phyloP scores from a whole-genome alignment of 53 echinoderm and acorn worm species.

The Echinarachnius parma region DNA sequence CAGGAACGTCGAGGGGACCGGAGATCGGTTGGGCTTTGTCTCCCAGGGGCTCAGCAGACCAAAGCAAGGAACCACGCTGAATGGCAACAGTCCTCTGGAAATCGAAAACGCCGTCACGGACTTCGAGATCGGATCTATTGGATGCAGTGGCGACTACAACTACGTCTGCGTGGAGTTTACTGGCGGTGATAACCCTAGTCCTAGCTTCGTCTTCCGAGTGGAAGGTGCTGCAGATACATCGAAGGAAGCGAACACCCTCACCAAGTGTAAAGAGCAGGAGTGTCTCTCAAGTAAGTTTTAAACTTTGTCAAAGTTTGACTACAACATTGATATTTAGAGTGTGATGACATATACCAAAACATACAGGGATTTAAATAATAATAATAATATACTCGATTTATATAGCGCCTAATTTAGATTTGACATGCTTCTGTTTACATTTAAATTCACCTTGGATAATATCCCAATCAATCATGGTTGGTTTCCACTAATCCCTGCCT shows the following conservation, averaged over 20 bases:
- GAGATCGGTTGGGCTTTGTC: constrained; percentile 56
- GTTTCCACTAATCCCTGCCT: no score
- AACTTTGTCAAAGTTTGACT: no score
- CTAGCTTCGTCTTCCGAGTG: constrained; percentile 68
- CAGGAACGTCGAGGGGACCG: constrained; percentile 60
- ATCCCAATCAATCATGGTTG: no score
- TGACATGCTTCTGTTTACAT: no score
- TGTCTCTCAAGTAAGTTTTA: constrained; percentile 94
- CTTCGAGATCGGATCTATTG: constrained; percentile 84
- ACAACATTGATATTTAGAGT: no score
- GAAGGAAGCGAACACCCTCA: constrained; percentile 49
- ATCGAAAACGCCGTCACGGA: constrained; percentile 50
- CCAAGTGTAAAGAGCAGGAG: constrained; percentile 68
- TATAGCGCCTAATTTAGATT: no score
- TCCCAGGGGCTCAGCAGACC: constrained; percentile 54
- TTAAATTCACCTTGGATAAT: no score
- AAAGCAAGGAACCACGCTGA: constrained; percentile 57
- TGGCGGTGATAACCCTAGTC: constrained; percentile 67
- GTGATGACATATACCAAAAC: no score
- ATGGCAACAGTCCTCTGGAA: constrained; percentile 49
- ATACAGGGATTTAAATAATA: no score
- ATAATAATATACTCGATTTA: no score
- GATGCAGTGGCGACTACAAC: constrained; percentile 64
- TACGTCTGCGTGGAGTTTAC: constrained; percentile 92
- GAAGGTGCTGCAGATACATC: constrained; percentile 44